phyloP scores from a whole-genome alignment of 1,140 invertebrate genomes.

The Atta texana region DNA sequence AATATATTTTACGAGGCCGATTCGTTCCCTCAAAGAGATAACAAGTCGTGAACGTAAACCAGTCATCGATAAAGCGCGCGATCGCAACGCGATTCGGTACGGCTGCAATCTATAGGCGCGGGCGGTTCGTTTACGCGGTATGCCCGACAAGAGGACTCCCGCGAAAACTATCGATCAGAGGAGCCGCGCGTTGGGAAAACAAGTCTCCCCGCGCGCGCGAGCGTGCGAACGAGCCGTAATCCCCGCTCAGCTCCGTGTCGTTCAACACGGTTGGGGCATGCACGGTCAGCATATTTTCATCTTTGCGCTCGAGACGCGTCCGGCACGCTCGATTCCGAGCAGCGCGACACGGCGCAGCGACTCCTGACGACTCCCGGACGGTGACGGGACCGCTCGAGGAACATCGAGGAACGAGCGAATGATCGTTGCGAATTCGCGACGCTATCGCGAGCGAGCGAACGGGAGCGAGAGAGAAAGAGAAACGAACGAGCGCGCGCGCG shows the following conservation, averaged over 20 bases:
- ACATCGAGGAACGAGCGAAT: background rate
- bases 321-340: background rate
- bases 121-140: background rate
- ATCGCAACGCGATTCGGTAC: slow-evolving; percentile 14
- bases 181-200: slow-evolving; percentile 52
- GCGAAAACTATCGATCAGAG: slow-evolving; percentile 68
- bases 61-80: background rate
- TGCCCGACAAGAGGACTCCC: slow-evolving; percentile 16
- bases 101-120: background rate
- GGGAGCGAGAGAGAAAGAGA: background rate
- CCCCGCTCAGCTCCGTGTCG: slow-evolving; percentile 13
- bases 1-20: background rate
- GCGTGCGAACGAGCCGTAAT: slow-evolving; percentile 10
- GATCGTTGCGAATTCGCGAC: background rate
- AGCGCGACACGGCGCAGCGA: background rate
- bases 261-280: background rate
- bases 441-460: background rate
- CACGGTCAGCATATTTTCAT: slow-evolving; percentile 65
- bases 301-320: slow-evolving; percentile 28
- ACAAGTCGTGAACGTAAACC: background rate
- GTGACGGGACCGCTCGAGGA: background rate
- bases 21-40: background rate
- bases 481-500: background rate
- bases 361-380: background rate
- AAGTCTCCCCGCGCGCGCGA: slow-evolving; percentile 55